Evolutionary conservation across 2,888 invertebrate species (phyloP).

Genomic region (Sphaeridia pumilis): DNA sequence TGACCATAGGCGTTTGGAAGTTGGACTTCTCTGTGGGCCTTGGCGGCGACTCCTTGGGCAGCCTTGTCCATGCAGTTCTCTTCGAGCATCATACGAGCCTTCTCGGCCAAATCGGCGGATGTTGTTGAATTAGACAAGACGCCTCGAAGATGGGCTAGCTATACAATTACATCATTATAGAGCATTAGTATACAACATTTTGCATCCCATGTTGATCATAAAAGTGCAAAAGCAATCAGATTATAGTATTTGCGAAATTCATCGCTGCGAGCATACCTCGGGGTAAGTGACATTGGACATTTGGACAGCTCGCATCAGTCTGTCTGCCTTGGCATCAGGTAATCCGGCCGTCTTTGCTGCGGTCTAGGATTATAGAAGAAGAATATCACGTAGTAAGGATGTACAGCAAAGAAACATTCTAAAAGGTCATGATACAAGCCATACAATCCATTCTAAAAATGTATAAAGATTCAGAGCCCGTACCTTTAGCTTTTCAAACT

Average conservation of each 20-base stretch:
- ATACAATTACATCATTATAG: too few relatives aligned
- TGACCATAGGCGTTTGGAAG: neutral
- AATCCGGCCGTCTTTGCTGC: slow-evolving; percentile 13
- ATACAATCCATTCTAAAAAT: neutral
- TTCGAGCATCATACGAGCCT: slow-evolving; percentile 7
- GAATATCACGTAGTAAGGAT: neutral
- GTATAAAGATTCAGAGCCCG: neutral
- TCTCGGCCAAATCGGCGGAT: slow-evolving; percentile 10
- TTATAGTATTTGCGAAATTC: too few relatives aligned
- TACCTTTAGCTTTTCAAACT: slow-evolving; percentile 14
- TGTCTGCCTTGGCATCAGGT: slow-evolving; percentile 10
- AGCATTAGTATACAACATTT: too few relatives aligned
- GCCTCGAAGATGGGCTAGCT: slow-evolving; percentile 6
- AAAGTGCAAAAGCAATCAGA: too few relatives aligned
- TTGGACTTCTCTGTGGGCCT: neutral
- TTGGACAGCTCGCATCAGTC: slow-evolving; percentile 6
- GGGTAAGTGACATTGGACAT: slow-evolving; percentile 4
- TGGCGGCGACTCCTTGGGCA: neutral
- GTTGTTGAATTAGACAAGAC: slow-evolving; percentile 8
- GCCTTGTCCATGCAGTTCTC: slow-evolving; percentile 1
- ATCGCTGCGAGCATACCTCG: slow-evolving; percentile 3
- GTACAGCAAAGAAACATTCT: too few relatives aligned
- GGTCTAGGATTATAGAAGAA: slow-evolving; percentile 2
- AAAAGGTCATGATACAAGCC: neutral
- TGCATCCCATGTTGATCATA: neutral